Conservation (phyloP, 2,113 vertebrate species). For the Toxotes jaculatrix region DNA sequence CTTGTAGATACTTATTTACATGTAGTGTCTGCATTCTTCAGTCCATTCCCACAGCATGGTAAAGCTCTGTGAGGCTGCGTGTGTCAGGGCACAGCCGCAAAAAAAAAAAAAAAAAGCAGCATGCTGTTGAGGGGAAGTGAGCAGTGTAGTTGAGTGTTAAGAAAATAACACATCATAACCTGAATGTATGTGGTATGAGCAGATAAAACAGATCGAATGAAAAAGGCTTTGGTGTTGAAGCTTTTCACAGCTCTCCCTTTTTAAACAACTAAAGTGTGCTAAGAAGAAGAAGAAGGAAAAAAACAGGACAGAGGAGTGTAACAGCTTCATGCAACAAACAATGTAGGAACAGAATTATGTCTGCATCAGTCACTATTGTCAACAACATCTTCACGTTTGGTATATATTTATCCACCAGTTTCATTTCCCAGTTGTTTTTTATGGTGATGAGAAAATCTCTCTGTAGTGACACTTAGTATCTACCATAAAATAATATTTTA, state of each 20-base stretch:
- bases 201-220: background rate
- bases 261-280: constrained; percentile 11
- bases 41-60: background rate
- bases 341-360: background rate
- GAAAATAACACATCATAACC: background rate
- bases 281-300: background rate
- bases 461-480: background rate
- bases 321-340: constrained; percentile 29
- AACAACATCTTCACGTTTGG: background rate
- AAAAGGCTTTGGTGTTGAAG: constrained; percentile 11
- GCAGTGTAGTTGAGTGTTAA: background rate
- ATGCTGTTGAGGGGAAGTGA: background rate
- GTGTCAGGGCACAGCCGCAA: background rate
- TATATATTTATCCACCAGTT: background rate
- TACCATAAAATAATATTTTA: constrained; percentile 5
- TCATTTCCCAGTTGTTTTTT: constrained; percentile 4
- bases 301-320: background rate
- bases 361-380: background rate
- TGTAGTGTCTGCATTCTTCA: constrained; percentile 12
- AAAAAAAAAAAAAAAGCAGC: background rate
- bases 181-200: background rate
- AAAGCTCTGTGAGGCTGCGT: constrained; percentile 2
- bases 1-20: constrained; percentile 32
- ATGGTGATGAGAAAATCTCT: background rate
- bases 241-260: background rate